A percentile compares a stretch with the other conserved stretches of the same genome.
Conservation (phyloP, 1,140 invertebrate species). For the Drosophila biarmipes region DNA sequence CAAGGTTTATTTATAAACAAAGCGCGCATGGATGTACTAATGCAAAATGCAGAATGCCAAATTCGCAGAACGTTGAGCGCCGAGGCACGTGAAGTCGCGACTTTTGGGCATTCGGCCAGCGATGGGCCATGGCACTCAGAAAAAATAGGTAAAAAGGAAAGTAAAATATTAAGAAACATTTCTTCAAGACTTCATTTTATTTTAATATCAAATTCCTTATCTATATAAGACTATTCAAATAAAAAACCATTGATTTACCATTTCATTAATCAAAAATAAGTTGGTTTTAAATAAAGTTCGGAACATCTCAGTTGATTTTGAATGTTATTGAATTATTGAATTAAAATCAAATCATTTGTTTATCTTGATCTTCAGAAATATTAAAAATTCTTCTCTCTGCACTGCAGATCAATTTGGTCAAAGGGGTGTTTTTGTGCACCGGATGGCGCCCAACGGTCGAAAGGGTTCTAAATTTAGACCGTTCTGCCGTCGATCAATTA, state of each 20-base stretch:
- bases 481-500: conserved; percentile 41
- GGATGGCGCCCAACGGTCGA: conserved; percentile 41
- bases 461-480: conserved; percentile 32
- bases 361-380: not conserved
- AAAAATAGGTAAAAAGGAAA: not conserved
- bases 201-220: no score
- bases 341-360: not conserved
- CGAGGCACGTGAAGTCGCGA: conserved; percentile 59
- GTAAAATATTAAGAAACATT: not conserved
- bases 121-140: conserved; percentile 11
- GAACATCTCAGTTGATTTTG: not conserved
- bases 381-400: not conserved
- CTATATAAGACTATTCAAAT: no score
- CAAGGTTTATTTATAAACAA: conserved; percentile 79
- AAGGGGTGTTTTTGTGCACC: conserved; percentile 26
- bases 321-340: fast-evolving
- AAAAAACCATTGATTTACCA: no score
- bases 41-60: conserved; percentile 54
- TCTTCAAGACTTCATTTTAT: not conserved
- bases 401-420: conserved; percentile 19
- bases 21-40: conserved; percentile 32
- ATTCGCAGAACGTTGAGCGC: conserved; percentile 25
- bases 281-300: no score
- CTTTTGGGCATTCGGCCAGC: conserved; percentile 60
- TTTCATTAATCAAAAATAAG: no score